A percentile compares a stretch with the other conserved stretches of the same genome.
phyloP scores from a whole-genome alignment of 2,888 invertebrate species.

The Autographa gamma region DNA sequence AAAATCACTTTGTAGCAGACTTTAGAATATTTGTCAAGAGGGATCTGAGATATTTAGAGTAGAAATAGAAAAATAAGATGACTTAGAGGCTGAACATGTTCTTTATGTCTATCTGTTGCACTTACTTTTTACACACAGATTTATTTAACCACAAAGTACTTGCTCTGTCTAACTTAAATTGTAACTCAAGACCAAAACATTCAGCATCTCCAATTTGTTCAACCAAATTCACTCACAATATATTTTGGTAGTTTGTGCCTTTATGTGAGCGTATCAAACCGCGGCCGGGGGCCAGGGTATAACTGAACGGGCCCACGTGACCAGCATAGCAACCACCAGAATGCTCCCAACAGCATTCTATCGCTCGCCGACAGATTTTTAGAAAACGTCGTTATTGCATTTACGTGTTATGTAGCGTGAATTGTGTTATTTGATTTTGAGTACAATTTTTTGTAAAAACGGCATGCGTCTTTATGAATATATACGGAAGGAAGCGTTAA shows the following conservation, averaged over 20 bases:
- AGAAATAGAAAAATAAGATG: too few relatives aligned
- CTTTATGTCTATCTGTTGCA: too few relatives aligned
- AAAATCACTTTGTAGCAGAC: too few relatives aligned
- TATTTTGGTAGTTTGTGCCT: conserved; percentile 42
- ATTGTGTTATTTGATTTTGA: neutral
- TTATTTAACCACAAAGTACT: neutral
- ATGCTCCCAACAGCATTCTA: conserved; percentile 48
- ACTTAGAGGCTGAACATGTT: too few relatives aligned
- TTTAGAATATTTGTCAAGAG: too few relatives aligned
- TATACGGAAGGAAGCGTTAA: too few relatives aligned
- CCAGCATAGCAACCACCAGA: conserved; percentile 64
- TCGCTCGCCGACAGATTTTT: conserved; percentile 27
- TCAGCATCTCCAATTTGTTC: neutral
- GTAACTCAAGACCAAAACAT: neutral
- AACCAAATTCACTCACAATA: conserved; percentile 8
- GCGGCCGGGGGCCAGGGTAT: conserved; percentile 67
- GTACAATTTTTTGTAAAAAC: neutral
- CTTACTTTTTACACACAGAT: too few relatives aligned
- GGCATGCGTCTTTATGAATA: too few relatives aligned
- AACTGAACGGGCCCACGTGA: conserved; percentile 79
- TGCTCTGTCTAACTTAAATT: neutral
- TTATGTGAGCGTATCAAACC: conserved; percentile 66
- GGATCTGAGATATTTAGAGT: too few relatives aligned
- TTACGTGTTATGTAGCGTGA: conserved; percentile 3
- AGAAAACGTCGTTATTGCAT: conserved; percentile 24